A percentile compares a stretch with the other conserved stretches of the same genome.
phyloP scores from a whole-genome alignment of 2,888 invertebrate genomes.

The Pristionchus mayeri region DNA sequence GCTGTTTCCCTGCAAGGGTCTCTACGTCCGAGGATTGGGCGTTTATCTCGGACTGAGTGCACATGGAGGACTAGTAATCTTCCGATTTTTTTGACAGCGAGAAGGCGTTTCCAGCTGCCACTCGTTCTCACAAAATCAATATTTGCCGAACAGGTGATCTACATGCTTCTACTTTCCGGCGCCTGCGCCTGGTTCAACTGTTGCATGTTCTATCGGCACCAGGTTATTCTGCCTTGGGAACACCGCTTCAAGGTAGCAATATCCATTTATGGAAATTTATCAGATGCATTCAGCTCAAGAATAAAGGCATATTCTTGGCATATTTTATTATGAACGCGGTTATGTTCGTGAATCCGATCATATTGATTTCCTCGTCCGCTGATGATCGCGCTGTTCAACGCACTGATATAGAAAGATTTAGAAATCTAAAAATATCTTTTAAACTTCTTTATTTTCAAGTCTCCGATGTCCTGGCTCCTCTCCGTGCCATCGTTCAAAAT shows the following conservation, averaged over 20 bases:
- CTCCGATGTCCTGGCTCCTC: slow-evolving; percentile 7
- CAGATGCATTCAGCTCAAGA: neutral
- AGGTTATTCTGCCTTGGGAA: neutral
- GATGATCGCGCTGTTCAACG: neutral
- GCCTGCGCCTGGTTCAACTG: slow-evolving; percentile 16
- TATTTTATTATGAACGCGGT: slow-evolving; percentile 1
- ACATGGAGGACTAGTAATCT: neutral
- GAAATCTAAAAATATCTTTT: neutral
- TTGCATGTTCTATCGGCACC: slow-evolving; percentile 29
- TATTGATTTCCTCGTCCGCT: neutral
- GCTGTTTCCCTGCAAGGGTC: neutral
- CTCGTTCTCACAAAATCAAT: too few species aligned
- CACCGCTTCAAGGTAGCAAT: neutral
- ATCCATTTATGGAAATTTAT: too few species aligned
- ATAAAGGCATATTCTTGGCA: neutral
- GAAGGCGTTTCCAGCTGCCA: neutral
- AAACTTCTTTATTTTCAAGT: too few species aligned
- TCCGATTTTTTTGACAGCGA: neutral
- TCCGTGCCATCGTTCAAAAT: neutral
- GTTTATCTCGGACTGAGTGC: neutral
- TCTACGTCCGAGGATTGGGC: neutral
- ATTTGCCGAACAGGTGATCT: slow-evolving; percentile 1
- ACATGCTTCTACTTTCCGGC: slow-evolving; percentile 3
- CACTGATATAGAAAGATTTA: neutral
- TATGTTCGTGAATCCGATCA: neutral